Evolutionary conservation across 2,888 invertebrate genomes (phyloP).

Genomic region (Suillia variegata): DNA sequence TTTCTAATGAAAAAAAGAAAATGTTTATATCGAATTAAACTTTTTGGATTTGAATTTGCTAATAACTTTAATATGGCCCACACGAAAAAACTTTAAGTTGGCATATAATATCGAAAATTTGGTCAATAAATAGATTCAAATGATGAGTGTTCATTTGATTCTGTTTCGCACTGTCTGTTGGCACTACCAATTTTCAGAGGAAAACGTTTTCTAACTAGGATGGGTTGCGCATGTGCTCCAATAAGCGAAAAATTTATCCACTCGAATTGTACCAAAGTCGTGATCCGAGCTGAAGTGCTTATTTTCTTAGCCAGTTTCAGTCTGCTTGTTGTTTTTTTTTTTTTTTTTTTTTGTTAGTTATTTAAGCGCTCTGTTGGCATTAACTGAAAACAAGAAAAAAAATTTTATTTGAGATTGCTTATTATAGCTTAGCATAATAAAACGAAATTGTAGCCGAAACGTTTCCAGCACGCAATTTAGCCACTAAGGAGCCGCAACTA

Average conservation of each 20-base stretch:
- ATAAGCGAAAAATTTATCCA: slow-evolving; percentile 32
- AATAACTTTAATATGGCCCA: no score
- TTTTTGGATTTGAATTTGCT: no score
- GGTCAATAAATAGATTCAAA: no score
- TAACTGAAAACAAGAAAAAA: neutral
- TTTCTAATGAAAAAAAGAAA: neutral
- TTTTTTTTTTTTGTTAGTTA: no score
- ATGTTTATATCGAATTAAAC: no score
- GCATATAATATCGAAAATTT: no score
- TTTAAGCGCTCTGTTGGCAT: neutral
- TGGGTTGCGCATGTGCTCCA: neutral
- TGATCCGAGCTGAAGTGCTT: slow-evolving; percentile 26
- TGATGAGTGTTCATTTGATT: no score
- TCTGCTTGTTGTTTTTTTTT: no score
- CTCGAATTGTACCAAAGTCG: slow-evolving; percentile 45
- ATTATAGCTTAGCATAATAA: neutral
- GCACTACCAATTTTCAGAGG: neutral
- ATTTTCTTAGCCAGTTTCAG: neutral
- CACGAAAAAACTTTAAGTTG: no score
- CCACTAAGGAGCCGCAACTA: no score
- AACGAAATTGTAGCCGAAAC: no score
- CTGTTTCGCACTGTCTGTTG: neutral
- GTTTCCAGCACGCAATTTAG: no score
- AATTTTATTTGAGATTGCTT: neutral
- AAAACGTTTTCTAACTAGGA: neutral